Conservation (phyloP, 2,888 invertebrate genomes). For the Hybos culiciformis region DNA sequence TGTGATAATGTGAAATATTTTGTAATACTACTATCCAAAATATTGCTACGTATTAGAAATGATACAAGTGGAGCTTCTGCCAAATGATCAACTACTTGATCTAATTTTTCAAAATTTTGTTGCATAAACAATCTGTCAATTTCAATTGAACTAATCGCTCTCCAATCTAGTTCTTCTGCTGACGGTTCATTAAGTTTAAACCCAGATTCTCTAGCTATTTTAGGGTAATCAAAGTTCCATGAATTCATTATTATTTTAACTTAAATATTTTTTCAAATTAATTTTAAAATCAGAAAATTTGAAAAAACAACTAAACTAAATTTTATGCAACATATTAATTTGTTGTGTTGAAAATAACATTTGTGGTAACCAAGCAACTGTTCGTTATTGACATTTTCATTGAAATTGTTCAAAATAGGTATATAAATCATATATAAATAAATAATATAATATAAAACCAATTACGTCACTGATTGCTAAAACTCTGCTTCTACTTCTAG, state of each 20-base stretch:
- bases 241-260: background rate
- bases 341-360: too few relatives aligned
- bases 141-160: slow-evolving; percentile 30
- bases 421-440: too few relatives aligned
- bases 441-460: too few relatives aligned
- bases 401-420: too few relatives aligned
- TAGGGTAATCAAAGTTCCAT: slow-evolving; percentile 22
- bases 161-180: slow-evolving; percentile 32
- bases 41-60: slow-evolving; percentile 26
- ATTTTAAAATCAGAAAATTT: too few relatives aligned
- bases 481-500: too few relatives aligned
- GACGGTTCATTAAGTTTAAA: slow-evolving; percentile 27
- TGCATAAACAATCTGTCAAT: slow-evolving; percentile 27
- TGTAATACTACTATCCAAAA: slow-evolving; percentile 32
- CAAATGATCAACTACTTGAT: slow-evolving; percentile 25
- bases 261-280: too few relatives aligned
- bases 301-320: too few relatives aligned
- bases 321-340: too few relatives aligned
- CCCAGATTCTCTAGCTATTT: slow-evolving; percentile 30
- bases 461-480: too few relatives aligned
- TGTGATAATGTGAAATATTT: slow-evolving; percentile 33
- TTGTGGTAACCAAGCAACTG: too few relatives aligned
- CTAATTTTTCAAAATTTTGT: slow-evolving; percentile 29
- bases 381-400: too few relatives aligned
- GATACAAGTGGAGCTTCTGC: slow-evolving; percentile 30